Evolutionary conservation across 2,888 invertebrate genomes (phyloP).

Genomic region (Rambutsinella grinnellia): DNA sequence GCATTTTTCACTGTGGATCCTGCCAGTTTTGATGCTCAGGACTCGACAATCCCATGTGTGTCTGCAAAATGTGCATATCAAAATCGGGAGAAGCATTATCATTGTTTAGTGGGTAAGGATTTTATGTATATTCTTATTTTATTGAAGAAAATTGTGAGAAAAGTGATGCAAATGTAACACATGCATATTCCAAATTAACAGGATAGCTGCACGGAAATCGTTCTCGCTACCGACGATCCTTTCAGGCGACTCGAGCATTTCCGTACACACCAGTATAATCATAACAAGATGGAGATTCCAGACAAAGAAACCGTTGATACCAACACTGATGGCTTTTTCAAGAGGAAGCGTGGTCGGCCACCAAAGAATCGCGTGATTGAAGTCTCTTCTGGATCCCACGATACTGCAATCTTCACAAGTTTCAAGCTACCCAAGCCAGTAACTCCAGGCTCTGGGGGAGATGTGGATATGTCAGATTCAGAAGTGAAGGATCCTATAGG

Average conservation of each 20-base stretch:
- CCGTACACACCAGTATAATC: slow-evolving; percentile 77
- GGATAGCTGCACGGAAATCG: slow-evolving; percentile 85
- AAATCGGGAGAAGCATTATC: slow-evolving; percentile 85
- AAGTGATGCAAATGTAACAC: too few species aligned
- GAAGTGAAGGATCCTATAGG: slow-evolving; percentile 66
- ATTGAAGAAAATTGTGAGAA: neutral
- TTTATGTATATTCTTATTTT: neutral
- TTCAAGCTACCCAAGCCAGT: slow-evolving; percentile 87
- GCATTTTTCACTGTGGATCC: slow-evolving; percentile 78
- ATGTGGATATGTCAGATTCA: slow-evolving; percentile 53
- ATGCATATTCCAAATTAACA: too few species aligned
- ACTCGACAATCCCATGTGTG: slow-evolving; percentile 66
- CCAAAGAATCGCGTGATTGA: slow-evolving; percentile 95
- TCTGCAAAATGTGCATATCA: slow-evolving; percentile 77
- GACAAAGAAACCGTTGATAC: slow-evolving; percentile 62
- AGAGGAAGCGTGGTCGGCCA: slow-evolving; percentile 93
- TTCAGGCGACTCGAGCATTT: slow-evolving; percentile 87
- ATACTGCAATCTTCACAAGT: slow-evolving; percentile 89
- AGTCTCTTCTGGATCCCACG: slow-evolving; percentile 68
- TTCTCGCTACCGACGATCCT: slow-evolving; percentile 82
- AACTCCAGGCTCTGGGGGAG: slow-evolving; percentile 54
- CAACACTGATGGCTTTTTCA: slow-evolving; percentile 85
- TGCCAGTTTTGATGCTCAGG: slow-evolving; percentile 68
- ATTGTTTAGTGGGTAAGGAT: too few species aligned
- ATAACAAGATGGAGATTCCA: slow-evolving; percentile 74